Percentiles rank a stretch among this genome's conserved stretches.
Conservation (phyloP, 2,797 vertebrate species). For the Euphonia xanthogaster region DNA sequence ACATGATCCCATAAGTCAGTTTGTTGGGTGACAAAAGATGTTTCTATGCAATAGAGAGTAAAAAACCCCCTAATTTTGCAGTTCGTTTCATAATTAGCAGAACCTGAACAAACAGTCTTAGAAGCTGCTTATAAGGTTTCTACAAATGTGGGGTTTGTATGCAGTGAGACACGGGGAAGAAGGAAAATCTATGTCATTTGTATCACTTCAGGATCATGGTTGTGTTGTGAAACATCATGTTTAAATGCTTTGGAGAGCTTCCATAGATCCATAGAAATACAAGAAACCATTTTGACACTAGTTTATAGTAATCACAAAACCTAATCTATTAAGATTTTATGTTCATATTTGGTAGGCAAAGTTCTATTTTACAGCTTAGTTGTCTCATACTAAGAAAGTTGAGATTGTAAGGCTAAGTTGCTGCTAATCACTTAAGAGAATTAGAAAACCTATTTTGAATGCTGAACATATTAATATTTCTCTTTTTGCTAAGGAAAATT, state of each 20-base stretch:
- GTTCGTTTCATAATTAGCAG: background rate
- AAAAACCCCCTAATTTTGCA: background rate
- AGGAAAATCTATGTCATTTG: background rate
- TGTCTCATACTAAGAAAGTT: background rate
- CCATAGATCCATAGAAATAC: background rate
- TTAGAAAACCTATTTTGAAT: background rate
- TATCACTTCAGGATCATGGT: background rate
- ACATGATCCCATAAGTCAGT: background rate
- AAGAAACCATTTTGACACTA: background rate
- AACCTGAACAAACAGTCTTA: background rate
- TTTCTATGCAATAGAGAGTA: background rate
- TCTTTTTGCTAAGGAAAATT: background rate
- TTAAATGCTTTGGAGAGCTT: background rate
- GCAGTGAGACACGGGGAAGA: background rate
- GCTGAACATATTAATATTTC: background rate
- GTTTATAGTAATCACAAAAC: background rate
- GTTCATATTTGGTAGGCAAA: background rate
- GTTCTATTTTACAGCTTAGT: background rate
- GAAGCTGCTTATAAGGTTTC: background rate
- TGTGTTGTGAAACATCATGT: background rate
- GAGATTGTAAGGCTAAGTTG: background rate
- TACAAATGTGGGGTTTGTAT: background rate
- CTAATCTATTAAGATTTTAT: background rate
- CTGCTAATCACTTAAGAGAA: background rate
- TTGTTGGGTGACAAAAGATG: background rate